phyloP scores from a whole-genome alignment of 2,797 vertebrate species.

The Argya squamiceps region DNA sequence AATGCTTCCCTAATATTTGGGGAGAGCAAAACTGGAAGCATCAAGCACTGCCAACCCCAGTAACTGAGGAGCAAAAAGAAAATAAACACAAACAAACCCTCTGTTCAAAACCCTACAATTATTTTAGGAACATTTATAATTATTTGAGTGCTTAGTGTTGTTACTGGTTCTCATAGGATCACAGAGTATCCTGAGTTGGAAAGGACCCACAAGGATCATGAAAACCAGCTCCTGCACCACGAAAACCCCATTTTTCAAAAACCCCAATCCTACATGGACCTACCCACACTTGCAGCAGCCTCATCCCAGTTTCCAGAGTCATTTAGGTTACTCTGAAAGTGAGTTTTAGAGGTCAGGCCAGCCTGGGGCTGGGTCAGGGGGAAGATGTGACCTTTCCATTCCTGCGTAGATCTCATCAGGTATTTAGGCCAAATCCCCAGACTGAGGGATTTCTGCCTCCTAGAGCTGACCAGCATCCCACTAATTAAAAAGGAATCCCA shows the following conservation, averaged over 20 bases:
- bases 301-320: neutral
- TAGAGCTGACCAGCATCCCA: neutral
- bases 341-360: neutral
- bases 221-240: neutral
- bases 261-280: neutral
- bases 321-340: neutral
- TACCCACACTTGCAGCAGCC: neutral
- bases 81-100: neutral
- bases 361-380: neutral
- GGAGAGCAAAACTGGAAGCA: neutral
- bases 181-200: neutral
- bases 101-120: neutral
- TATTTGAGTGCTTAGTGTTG: neutral
- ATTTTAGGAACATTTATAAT: neutral
- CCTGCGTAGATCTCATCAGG: neutral
- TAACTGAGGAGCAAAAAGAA: neutral
- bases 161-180: neutral
- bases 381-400: neutral
- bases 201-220: neutral
- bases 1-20: conserved; percentile 1
- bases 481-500: neutral
- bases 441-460: neutral
- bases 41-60: neutral
- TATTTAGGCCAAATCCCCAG: neutral
- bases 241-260: neutral